Evolutionary conservation across 30 jellyfish, hydroid and myxozoan genomes (phyloP).

Genomic region (Cassiopea andromeda): DNA sequence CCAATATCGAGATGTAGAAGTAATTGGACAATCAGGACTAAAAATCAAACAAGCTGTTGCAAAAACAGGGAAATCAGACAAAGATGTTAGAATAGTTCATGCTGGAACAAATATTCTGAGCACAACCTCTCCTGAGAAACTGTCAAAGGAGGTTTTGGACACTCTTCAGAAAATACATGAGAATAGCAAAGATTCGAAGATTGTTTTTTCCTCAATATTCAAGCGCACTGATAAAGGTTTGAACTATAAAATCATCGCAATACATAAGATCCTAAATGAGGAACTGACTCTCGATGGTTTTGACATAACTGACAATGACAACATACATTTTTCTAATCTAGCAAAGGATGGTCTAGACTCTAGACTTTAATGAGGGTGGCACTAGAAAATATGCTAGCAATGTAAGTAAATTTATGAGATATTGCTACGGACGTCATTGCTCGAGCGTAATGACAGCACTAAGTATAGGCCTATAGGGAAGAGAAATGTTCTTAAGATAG

Average conservation of each 20-base stretch:
- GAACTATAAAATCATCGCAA: not conserved
- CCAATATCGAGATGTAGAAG: conserved; percentile 17
- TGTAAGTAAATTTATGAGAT: conserved; percentile 27
- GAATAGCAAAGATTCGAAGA: too few relatives aligned
- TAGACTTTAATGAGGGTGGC: conserved; percentile 56
- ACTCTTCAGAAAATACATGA: too few relatives aligned
- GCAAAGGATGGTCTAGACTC: conserved; percentile 8
- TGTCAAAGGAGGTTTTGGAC: not conserved
- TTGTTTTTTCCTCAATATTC: too few relatives aligned
- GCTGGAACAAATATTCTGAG: conserved; percentile 31
- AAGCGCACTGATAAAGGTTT: too few relatives aligned
- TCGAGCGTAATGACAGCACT: not conserved
- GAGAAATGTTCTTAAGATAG: too few relatives aligned
- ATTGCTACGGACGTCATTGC: not conserved
- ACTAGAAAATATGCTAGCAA: conserved; percentile 32
- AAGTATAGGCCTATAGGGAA: not conserved
- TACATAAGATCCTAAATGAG: conserved; percentile 8
- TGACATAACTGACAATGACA: conserved; percentile 32
- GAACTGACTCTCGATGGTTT: conserved; percentile 32
- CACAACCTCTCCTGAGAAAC: conserved; percentile 41
- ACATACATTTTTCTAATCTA: conserved; percentile 14
- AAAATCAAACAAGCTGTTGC: conserved; percentile 20
- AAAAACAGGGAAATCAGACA: conserved; percentile 18
- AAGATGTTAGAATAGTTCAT: conserved; percentile 25
- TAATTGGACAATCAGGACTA: conserved; percentile 29